Evolutionary conservation across 1,140 invertebrate genomes (phyloP), one percentile per base, ranked within the genome.

Genomic region (Cherax destructor): DNA sequence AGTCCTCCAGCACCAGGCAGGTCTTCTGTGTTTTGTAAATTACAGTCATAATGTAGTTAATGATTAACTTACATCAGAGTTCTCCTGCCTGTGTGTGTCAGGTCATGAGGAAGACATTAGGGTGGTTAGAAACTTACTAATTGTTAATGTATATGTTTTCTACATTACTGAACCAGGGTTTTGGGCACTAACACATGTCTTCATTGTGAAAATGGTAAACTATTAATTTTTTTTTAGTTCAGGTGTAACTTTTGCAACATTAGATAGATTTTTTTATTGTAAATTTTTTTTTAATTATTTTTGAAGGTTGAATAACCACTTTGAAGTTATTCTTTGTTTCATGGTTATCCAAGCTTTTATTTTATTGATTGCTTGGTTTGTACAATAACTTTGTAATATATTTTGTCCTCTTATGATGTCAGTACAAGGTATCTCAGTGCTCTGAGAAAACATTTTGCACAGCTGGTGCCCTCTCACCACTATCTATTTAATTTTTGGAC

Each of bases 401-500:
- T 91, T 85, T 91, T 91, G 89, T 85, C 89, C 80, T 89, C 87
- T 79, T 80, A 91, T 91, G 89, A 91, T 91, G 89, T 91, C 89
- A 91, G 89, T 91, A 91, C 89, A 91, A 91, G 89, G 83, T 91
- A 85, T 86, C 83, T 91, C 89, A 91, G 89, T 80, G 83, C 72
- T 91, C 89, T 91, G 89, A 91, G 88, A 91, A 77, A 79, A 76
- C 49, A 30, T 88, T 88, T 85, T 85, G 83, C 89, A 91, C 83
- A 41, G 65, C 83, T 86, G 89, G 89, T 91, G 89, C 77, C 21
- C 47, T 85, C 30, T 69, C 89, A 86, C 89, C 89, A 86, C 56
- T 91, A 79, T 78, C 61, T 87, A 83, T 91, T 85, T 89, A 84
- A 85, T 76, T 91, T 91, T 78, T 91, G 77, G 76, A 91, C 89